Percentiles rank a stretch among this genome's conserved stretches.
Evolutionary conservation across 2,797 vertebrate species (phyloP).

Genomic region (Oreonectes daqikongensis): DNA sequence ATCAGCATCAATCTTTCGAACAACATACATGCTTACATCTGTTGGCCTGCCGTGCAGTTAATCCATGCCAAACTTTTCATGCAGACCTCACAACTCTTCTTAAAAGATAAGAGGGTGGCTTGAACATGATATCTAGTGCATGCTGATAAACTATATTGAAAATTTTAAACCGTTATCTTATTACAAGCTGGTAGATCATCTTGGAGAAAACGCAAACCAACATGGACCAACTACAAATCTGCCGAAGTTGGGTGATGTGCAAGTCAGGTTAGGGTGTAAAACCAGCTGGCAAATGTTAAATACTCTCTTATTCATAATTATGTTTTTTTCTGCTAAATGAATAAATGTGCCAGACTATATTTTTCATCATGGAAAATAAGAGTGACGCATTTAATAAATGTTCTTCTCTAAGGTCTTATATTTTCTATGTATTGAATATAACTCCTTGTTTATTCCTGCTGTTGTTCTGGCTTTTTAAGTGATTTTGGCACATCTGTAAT

Average conservation of each 20-base stretch:
- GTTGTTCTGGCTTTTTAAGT: neutral
- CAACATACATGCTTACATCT: slow-evolving; percentile 1
- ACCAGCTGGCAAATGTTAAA: neutral
- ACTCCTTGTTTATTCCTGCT: neutral
- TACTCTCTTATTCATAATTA: too few relatives aligned
- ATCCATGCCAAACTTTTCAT: slow-evolving; percentile 1
- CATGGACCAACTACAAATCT: neutral
- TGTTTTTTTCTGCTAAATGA: too few relatives aligned
- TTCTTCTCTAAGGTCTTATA: slow-evolving; percentile 9
- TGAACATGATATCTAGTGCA: neutral
- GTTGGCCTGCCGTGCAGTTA: neutral
- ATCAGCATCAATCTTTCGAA: slow-evolving; percentile 38
- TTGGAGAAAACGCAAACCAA: neutral
- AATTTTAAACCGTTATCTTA: neutral
- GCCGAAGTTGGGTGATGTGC: neutral
- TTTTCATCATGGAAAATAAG: neutral
- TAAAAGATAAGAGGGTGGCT: neutral
- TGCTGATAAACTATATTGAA: neutral
- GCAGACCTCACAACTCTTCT: neutral
- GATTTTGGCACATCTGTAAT: slow-evolving; percentile 20
- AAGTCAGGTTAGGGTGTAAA: neutral
- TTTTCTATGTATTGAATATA: neutral
- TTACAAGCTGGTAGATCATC: neutral
- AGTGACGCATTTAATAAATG: slow-evolving; percentile 5
- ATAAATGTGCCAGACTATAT: neutral